Evolutionary conservation across 2,888 invertebrate species (phyloP).

Genomic region (Synergus japonicus): DNA sequence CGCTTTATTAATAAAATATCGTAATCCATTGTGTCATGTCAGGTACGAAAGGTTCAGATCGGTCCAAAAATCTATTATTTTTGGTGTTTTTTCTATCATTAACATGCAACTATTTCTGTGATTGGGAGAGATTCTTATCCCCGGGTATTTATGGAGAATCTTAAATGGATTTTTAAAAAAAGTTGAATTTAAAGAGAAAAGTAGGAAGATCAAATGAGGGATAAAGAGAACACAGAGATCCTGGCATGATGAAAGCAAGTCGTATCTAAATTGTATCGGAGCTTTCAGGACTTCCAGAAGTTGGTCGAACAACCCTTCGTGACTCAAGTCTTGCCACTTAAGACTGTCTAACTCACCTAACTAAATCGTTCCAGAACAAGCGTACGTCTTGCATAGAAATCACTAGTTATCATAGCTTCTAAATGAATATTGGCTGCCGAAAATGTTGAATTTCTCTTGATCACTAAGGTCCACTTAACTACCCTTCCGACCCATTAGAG

Average conservation of each 20-base stretch:
- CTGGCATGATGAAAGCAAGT: slow-evolving; percentile 37
- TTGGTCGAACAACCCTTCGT: not conserved
- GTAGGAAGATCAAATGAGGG: not conserved
- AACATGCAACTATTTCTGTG: not conserved
- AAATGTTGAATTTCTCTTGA: not conserved
- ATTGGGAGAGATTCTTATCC: slow-evolving; percentile 7
- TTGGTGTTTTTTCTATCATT: not conserved
- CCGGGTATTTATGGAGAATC: not conserved
- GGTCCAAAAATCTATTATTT: not conserved
- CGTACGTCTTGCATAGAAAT: not conserved
- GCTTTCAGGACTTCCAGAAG: not conserved
- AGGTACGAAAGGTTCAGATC: no score
- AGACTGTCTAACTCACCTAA: slow-evolving; percentile 5
- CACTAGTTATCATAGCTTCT: not conserved
- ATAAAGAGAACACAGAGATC: slow-evolving; percentile 39
- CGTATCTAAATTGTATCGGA: slow-evolving; percentile 53
- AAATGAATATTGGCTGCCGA: not conserved
- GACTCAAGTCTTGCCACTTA: not conserved
- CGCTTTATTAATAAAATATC: not conserved
- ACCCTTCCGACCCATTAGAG: not conserved
- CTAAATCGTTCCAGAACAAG: not conserved
- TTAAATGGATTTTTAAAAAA: not conserved
- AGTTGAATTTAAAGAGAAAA: not conserved
- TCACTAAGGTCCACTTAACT: not conserved
- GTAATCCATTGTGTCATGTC: no score